phyloP scores from a whole-genome alignment of 2,113 vertebrate species.

The Mixornis gularis region DNA sequence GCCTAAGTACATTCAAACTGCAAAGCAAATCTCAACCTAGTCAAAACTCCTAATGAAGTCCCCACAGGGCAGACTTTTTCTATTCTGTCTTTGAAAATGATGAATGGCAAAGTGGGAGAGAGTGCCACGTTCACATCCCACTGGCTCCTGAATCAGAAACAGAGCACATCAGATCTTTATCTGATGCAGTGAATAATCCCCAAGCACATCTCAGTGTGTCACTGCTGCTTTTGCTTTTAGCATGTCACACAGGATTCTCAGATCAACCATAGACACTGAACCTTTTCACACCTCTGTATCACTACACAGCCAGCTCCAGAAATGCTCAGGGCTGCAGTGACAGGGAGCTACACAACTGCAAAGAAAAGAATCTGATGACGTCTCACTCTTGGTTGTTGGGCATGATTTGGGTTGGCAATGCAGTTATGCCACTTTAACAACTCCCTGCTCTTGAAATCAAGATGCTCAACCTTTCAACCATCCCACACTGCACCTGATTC shows the following conservation, averaged over 20 bases:
- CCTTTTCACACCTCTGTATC: background rate
- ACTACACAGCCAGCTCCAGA: background rate
- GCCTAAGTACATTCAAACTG: background rate
- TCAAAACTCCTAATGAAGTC: constrained; percentile 41
- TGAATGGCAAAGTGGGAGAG: constrained; percentile 28
- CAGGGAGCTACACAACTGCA: background rate
- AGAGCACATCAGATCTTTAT: constrained; percentile 32
- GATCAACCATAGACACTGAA: background rate
- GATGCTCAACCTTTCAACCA: background rate
- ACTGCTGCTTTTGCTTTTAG: constrained; percentile 20
- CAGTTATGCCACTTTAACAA: background rate
- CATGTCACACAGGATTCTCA: constrained; percentile 13
- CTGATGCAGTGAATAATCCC: constrained; percentile 20
- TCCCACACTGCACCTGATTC: background rate
- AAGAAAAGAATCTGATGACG: background rate
- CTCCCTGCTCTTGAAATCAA: accelerated
- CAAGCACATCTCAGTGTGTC: constrained; percentile 22
- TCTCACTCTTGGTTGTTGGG: accelerated
- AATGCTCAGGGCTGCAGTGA: accelerated
- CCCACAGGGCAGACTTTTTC: background rate
- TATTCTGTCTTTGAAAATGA: constrained; percentile 39
- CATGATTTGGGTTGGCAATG: background rate
- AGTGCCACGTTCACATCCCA: background rate
- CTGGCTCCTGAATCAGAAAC: constrained; percentile 31
- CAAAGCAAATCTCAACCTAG: constrained; percentile 14